Percentiles rank a stretch among this genome's conserved stretches.
Conservation (phyloP, 1,140 invertebrate species). For the honey bee (Apis mellifera) region Amel_HAv3.1 CM009941.2:8346001-8346500, state of each 20-base stretch:
- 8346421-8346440: no score
- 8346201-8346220: background rate
- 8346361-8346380: no score
- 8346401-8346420: no score
- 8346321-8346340: background rate
- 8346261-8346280: constrained; percentile 6
- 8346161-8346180: background rate
- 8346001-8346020: no score
- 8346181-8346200: background rate
- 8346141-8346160: background rate
- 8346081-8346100: no score
- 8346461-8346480: no score
- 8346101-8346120: background rate
- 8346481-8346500: no score
- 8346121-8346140: background rate
- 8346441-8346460: no score
- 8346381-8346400: no score
- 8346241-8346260: background rate
- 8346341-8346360: no score
- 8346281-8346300: background rate
- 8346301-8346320: background rate
- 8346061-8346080: no score
- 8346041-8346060: no score
- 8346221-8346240: background rate
- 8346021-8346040: background rate